phyloP scores from a whole-genome alignment of 2,113 vertebrate genomes.

The Lophochroa leadbeateri region DNA sequence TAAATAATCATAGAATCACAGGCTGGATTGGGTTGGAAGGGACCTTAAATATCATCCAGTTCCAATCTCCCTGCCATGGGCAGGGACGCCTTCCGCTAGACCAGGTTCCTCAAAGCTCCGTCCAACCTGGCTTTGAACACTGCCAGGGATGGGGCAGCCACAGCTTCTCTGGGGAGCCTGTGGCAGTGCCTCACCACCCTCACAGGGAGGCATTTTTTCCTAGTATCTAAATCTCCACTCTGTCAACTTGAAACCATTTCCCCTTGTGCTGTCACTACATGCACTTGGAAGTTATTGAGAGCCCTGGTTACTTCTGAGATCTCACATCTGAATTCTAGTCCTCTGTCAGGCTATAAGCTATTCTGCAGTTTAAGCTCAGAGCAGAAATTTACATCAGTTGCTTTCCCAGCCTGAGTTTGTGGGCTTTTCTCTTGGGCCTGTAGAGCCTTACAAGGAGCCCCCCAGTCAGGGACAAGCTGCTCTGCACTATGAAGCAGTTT shows the following conservation, averaged over 20 bases:
- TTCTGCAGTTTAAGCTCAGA: neutral
- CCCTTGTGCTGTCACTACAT: neutral
- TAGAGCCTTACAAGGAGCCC: neutral
- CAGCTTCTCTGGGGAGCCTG: neutral
- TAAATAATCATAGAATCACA: neutral
- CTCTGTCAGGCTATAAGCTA: neutral
- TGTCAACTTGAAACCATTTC: neutral
- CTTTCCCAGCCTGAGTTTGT: neutral
- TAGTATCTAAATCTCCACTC: neutral
- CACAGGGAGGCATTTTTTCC: neutral
- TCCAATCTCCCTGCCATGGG: neutral
- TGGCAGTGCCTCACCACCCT: neutral
- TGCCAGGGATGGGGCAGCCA: neutral
- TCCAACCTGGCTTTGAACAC: neutral
- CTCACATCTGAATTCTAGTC: neutral
- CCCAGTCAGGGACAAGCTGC: rapidly evolving
- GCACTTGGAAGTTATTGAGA: neutral
- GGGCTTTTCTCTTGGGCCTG: neutral
- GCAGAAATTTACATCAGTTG: neutral
- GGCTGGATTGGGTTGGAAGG: neutral
- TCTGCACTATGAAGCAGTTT: neutral
- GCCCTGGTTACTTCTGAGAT: neutral
- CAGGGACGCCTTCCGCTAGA: neutral
- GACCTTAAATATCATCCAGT: neutral
- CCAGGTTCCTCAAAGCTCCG: neutral